A percentile compares a stretch with the other conserved stretches of the same genome.
These are phyloP conservation scores for Poeciliopsis presidionis DNA, from an alignment of 2,797 vertebrate genomes.

Conservation along the genomic window DNA sequence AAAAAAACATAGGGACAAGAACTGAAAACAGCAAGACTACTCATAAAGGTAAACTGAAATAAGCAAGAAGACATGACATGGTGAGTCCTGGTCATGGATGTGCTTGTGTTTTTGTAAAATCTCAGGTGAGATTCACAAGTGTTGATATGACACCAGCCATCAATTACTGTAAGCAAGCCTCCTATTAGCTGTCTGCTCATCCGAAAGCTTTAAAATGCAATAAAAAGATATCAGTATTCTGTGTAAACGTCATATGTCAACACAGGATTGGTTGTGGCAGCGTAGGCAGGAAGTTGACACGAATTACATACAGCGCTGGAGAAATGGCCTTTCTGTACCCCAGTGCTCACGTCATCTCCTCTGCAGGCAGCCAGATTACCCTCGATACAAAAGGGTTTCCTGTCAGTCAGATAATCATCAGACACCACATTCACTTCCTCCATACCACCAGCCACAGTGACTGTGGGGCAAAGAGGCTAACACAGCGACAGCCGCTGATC, in stretches of 20 bases:
- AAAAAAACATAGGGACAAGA: neutral
- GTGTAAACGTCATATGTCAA: neutral
- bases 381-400: slow-evolving; percentile 71
- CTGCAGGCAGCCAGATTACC: slow-evolving; percentile 68
- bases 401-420: slow-evolving; percentile 73
- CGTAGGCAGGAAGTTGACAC: slow-evolving; percentile 32
- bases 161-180: neutral
- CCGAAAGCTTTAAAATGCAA: neutral
- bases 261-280: neutral
- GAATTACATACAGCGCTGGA: slow-evolving; percentile 6
- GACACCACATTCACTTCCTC: slow-evolving; percentile 62
- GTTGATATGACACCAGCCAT: slow-evolving; percentile 5
- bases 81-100: neutral
- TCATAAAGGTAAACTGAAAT: neutral
- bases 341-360: slow-evolving; percentile 58
- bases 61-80: neutral
- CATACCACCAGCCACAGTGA: slow-evolving; percentile 26
- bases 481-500: slow-evolving; percentile 36
- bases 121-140: slow-evolving; percentile 6
- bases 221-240: slow-evolving; percentile 6
- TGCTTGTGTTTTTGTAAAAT: neutral
- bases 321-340: slow-evolving; percentile 37
- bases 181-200: neutral
- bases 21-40: neutral
- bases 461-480: slow-evolving; percentile 34